phyloP scores from a whole-genome alignment of 2,113 vertebrate genomes.

The Prolemur simus region DNA sequence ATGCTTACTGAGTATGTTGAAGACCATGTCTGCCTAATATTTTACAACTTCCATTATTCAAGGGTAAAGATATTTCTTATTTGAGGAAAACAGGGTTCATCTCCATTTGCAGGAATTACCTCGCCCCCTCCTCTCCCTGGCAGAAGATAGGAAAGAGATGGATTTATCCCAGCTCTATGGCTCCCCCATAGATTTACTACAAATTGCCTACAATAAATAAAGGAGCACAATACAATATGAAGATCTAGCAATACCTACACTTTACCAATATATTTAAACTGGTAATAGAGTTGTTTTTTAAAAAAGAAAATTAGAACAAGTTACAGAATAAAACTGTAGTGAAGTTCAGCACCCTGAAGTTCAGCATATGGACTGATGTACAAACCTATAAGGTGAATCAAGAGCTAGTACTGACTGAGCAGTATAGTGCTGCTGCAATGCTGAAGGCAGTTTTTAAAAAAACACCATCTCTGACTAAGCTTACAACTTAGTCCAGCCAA shows the following conservation, averaged over 20 bases:
- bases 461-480: neutral
- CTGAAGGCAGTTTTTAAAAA: neutral
- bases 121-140: neutral
- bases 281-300: neutral
- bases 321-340: constrained; percentile 15
- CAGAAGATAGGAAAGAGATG: neutral
- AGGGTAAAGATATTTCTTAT: neutral
- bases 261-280: constrained; percentile 28
- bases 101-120: neutral
- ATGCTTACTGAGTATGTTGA: neutral
- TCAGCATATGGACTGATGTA: neutral
- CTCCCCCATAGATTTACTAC: neutral
- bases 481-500: neutral
- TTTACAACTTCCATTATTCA: neutral
- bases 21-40: constrained; percentile 16
- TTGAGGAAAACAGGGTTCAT: neutral
- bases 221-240: neutral
- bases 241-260: neutral
- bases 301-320: neutral
- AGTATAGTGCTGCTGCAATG: neutral
- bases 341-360: neutral
- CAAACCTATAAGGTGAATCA: neutral
- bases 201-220: neutral
- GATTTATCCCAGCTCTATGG: neutral
- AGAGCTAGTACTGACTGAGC: neutral